Evolutionary conservation across 2,797 vertebrate genomes (phyloP).

Genomic region (Hapalemur alaotrensis): DNA sequence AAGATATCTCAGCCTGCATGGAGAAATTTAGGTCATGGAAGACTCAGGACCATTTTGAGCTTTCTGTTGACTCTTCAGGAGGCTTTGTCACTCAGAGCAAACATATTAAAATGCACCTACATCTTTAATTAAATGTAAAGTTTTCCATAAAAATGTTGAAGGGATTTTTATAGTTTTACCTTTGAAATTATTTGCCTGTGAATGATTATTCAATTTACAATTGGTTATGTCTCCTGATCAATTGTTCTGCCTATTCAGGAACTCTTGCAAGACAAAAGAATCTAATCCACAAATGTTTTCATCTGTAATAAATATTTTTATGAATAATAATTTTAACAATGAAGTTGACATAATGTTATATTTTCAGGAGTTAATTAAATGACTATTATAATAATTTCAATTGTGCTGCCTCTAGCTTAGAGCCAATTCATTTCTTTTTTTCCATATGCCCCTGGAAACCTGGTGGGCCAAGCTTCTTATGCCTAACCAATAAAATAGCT

Average conservation of each 20-base stretch:
- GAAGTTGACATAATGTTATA: neutral
- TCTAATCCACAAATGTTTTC: neutral
- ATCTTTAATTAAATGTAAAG: slow-evolving; percentile 32
- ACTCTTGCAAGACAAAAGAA: neutral
- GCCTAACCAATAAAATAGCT: neutral
- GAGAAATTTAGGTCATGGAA: neutral
- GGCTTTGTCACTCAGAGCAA: neutral
- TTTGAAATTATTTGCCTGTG: slow-evolving; percentile 36
- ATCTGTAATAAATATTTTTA: slow-evolving; percentile 11
- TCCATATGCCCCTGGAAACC: neutral
- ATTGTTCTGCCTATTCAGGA: neutral
- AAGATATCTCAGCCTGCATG: neutral
- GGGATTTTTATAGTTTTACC: slow-evolving; percentile 34
- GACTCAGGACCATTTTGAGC: neutral
- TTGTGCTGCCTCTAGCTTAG: neutral
- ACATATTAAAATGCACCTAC: neutral
- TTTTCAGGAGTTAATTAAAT: slow-evolving; percentile 44
- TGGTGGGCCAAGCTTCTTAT: neutral
- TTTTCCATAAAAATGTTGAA: slow-evolving; percentile 15
- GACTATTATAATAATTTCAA: neutral
- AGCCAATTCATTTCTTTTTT: neutral
- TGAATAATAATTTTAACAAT: slow-evolving; percentile 15
- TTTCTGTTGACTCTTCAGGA: neutral
- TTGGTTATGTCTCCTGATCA: neutral
- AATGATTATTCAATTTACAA: neutral